Evolutionary conservation across 2,797 vertebrate genomes (phyloP).

Genomic region (Distichodus sexfasciatus): DNA sequence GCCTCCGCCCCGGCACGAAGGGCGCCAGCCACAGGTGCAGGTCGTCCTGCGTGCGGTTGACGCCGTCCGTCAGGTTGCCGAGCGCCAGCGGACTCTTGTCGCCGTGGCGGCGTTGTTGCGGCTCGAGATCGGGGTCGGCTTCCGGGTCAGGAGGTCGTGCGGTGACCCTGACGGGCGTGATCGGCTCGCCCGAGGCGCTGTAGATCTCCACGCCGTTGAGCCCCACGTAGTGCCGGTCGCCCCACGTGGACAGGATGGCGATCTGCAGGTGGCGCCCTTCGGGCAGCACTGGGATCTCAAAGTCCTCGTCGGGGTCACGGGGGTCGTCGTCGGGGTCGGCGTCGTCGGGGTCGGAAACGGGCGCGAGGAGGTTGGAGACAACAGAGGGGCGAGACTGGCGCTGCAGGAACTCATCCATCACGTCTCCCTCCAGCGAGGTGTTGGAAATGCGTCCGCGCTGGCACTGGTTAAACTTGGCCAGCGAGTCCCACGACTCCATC

Average conservation of each 20-base stretch:
- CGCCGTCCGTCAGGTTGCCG: slow-evolving; percentile 84
- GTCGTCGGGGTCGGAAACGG: slow-evolving; percentile 38
- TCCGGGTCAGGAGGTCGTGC: slow-evolving; percentile 86
- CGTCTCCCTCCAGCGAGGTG: slow-evolving; percentile 84
- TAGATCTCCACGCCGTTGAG: slow-evolving; percentile 95
- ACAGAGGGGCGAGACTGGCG: slow-evolving; percentile 67
- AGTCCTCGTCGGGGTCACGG: slow-evolving; percentile 72
- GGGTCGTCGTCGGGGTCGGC: slow-evolving; percentile 62
- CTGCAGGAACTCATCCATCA: slow-evolving; percentile 92
- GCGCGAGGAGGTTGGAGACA: slow-evolving; percentile 29
- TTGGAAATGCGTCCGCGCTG: slow-evolving; percentile 91
- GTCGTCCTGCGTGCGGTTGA: slow-evolving; percentile 94
- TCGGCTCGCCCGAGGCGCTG: slow-evolving; percentile 84
- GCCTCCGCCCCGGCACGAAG: slow-evolving; percentile 82
- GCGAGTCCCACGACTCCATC: slow-evolving; percentile 90
- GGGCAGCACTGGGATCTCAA: slow-evolving; percentile 91
- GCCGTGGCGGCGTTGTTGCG: slow-evolving; percentile 91
- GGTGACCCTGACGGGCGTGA: slow-evolving; percentile 73
- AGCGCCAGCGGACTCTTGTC: slow-evolving; percentile 87
- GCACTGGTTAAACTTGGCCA: slow-evolving; percentile 87
- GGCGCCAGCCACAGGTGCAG: slow-evolving; percentile 98
- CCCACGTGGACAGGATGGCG: slow-evolving; percentile 90
- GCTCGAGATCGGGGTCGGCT: too few species aligned
- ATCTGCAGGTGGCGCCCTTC: slow-evolving; percentile 83
- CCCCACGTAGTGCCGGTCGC: slow-evolving; percentile 94